Evolutionary conservation across 2,888 invertebrate genomes (phyloP), one percentile per base, ranked within the genome.

Genomic region (Drosophila cognata): DNA sequence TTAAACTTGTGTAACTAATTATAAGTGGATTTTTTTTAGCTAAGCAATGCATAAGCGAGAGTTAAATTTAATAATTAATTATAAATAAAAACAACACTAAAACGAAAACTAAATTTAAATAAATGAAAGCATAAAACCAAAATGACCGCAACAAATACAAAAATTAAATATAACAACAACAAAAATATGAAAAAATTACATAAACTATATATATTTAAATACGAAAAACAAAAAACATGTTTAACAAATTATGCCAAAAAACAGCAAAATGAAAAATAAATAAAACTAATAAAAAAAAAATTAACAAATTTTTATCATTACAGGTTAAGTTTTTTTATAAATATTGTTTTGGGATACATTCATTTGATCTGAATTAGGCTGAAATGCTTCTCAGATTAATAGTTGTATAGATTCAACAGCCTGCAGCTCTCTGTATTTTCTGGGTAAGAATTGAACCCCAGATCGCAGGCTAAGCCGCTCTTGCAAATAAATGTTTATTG

Each of bases 1-100:
- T 82, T 82, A 73, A 86, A 84, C 70, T 74, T 86, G 81, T 86
- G 84, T 88, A 78, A 88, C 87, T 86, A 86, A 84, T 71, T 86
- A 53, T 87, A 88, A 89, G 87, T 79, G 70, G 78, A 84, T 85
- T 85, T 85, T 85, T 85, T 85, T 85, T 88, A 88, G 82, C 88
- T 88, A 88, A 86, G 84, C 78, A 88, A 86, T 86, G 82, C 84
- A 76, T 86, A 74, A 80, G 82, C 79, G 36, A 67, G 70, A 84
- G 88, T 85, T 88, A 86, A 74, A 85, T 77, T 77, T 77, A 80
- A 80, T 74, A 80, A 80, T 74, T 74, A 85, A 84, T 81, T 76
- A 71, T 85, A 85, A 82, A 67, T n/a, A 59, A 60, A 74, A 71
- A 66, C 43, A 70, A 61, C 71, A 38, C 56, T 36, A 60, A 50